Base-by-base conservation (phyloP, 2,888 invertebrate species). In the Bellardia pandia region DNA sequence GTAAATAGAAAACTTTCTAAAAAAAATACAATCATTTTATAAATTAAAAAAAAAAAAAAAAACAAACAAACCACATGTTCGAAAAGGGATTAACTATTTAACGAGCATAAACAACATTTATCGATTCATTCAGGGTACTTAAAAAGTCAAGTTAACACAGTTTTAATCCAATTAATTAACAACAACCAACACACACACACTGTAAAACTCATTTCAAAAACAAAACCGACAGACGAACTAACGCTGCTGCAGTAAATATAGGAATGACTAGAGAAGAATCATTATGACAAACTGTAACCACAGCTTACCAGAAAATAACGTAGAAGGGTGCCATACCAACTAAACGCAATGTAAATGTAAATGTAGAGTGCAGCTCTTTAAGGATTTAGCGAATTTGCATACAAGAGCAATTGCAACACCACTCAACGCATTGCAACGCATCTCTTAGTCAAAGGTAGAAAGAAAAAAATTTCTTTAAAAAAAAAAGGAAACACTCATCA, bases 61-160 rank as follows among this genome's bases (percentile, higher is more conserved):
- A 23, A 23, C 23, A 23, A 81, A 48, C 48, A 68, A n/a, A 48
- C 30, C 75, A 75, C 75, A 75, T 58, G 13, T 69, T 81, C 11
- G 11, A 11, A 68, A 48, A 82, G 23, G 33, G 11, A 75, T 75
- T 69, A 60, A 69, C 53, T 82, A 40, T 14, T 42, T 48, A 11
- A 13, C 33, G 13, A 5, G 2, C 30, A 56, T 11, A 77, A 51
- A 81, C 60, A 30, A 60, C 62, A 85, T 69, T 23, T 53, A 71
- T 76, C 68, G 53, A 76, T 72, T 45, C 51, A 30, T 51, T 62
- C 58, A 53, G 68, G 45, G 53, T 78, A 82, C 86, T 86, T 86
- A 74, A 72, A 56, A 71, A 86, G 86, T 82, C 86, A 86, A 86
- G 75, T 78, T 78, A 86, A 82, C 69, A 86, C 86, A 86, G 69